Percentiles rank a stretch among this genome's conserved stretches.
phyloP scores from a whole-genome alignment of 2,113 vertebrate genomes.

The Dromaius novaehollandiae region DNA sequence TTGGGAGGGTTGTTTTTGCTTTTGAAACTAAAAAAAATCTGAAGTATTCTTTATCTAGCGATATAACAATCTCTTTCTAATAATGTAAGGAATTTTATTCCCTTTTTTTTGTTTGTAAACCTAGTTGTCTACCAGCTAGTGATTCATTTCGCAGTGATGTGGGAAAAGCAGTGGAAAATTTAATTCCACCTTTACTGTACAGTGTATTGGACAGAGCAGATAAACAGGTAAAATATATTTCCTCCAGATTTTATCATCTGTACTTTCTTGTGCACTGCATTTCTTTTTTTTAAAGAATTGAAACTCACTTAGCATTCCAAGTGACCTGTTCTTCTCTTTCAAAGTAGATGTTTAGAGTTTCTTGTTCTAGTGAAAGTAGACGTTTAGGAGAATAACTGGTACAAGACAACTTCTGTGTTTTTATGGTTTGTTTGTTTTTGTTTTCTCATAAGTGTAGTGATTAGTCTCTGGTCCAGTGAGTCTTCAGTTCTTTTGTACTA shows the following conservation, averaged over 20 bases:
- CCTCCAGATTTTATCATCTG: neutral
- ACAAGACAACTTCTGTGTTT: neutral
- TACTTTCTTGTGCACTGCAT: neutral
- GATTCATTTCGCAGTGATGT: constrained; percentile 93
- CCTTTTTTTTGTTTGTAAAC: neutral
- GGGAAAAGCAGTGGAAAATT: constrained; percentile 88
- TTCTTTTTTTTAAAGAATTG: neutral
- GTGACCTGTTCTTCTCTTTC: neutral
- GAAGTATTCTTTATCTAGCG: neutral
- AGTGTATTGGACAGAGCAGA: constrained; percentile 82
- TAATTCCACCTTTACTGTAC: constrained; percentile 86
- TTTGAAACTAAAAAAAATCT: neutral
- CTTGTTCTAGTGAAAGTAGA: neutral
- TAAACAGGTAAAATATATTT: constrained; percentile 82
- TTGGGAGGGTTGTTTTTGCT: neutral
- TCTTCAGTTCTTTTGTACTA: neutral
- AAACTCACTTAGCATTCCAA: neutral
- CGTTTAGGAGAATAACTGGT: neutral
- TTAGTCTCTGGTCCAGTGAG: neutral
- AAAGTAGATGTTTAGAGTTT: neutral
- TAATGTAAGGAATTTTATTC: fast-evolving
- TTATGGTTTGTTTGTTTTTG: neutral
- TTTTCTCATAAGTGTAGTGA: neutral
- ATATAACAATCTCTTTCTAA: fast-evolving
- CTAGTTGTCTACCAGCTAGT: constrained; percentile 93